phyloP scores from a whole-genome alignment of 1,140 invertebrate species.

The Bombus pyrosoma region DNA sequence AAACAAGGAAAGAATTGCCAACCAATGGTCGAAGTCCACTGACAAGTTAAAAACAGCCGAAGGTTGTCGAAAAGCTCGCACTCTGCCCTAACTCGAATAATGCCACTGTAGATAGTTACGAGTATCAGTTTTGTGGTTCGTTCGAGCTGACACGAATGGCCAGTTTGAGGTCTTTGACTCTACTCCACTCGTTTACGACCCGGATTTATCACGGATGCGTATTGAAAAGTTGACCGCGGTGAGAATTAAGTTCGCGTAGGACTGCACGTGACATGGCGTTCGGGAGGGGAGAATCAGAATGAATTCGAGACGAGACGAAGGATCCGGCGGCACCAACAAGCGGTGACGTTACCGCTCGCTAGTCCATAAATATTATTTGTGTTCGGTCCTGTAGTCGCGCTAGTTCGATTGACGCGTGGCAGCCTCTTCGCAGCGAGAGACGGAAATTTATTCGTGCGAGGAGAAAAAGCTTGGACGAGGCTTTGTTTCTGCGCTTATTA shows the following conservation, averaged over 20 bases:
- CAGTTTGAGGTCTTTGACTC: neutral
- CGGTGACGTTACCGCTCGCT: conserved; percentile 19
- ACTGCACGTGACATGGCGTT: neutral
- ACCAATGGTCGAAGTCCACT: conserved; percentile 57
- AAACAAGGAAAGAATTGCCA: conserved; percentile 31
- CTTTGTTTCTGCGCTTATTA: too few species aligned
- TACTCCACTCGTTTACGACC: neutral
- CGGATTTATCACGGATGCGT: neutral
- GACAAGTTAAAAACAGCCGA: conserved; percentile 68
- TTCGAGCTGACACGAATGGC: neutral
- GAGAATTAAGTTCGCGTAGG: neutral
- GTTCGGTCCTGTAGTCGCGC: conserved; percentile 30
- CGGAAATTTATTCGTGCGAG: neutral
- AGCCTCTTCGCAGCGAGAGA: neutral
- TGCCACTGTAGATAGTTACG: neutral
- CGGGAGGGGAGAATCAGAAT: conserved; percentile 28
- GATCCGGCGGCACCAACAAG: neutral
- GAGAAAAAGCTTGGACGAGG: neutral
- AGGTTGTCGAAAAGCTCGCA: conserved; percentile 56
- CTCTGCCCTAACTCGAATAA: conserved; percentile 28
- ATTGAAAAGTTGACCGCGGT: neutral
- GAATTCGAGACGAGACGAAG: conserved; percentile 1
- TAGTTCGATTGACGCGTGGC: conserved; percentile 12
- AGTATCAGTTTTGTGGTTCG: neutral
- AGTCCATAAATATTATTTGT: conserved; percentile 62